Conservation (phyloP, 2,888 invertebrate genomes). For the Drosophila kanekoi region DNA sequence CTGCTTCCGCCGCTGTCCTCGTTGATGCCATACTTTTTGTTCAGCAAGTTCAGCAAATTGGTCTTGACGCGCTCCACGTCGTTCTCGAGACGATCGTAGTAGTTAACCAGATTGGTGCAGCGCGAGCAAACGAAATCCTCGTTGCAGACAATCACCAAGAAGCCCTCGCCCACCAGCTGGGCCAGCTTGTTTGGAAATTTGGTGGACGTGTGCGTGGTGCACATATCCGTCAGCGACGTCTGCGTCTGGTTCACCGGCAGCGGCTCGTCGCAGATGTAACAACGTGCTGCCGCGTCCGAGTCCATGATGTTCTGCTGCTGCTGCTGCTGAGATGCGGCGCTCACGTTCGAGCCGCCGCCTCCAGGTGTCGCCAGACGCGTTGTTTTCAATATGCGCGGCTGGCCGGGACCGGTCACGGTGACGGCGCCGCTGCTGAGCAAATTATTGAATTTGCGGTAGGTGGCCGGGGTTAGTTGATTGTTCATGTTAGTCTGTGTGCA, state of each 20-base stretch:
- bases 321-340: constrained; percentile 47
- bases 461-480: constrained; percentile 84
- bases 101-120: constrained; percentile 85
- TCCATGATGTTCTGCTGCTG: constrained; percentile 59
- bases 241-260: constrained; percentile 78
- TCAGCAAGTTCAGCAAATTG: constrained; percentile 83
- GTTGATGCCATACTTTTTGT: constrained; percentile 85
- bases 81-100: constrained; percentile 85
- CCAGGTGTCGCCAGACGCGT: constrained; percentile 57
- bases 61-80: constrained; percentile 85
- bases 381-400: constrained; percentile 84
- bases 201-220: constrained; percentile 85
- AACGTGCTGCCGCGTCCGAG: constrained; percentile 71
- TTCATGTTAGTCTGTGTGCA: constrained; percentile 64
- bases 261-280: constrained; percentile 85
- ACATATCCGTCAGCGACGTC: constrained; percentile 83
- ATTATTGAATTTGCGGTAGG: constrained; percentile 85
- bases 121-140: constrained; percentile 85
- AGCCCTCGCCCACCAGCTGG: constrained; percentile 85
- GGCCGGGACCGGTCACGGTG: constrained; percentile 85
- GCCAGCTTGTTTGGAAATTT: constrained; percentile 86
- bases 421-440: constrained; percentile 85
- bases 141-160: constrained; percentile 85
- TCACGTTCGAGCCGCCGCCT: constrained; percentile 54
- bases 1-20: constrained; percentile 78